Percentiles rank a stretch among this genome's conserved stretches.
These are phyloP conservation scores for Eueides isabella DNA, from an alignment of 1,140 invertebrate species.

Conservation along the genomic window DNA sequence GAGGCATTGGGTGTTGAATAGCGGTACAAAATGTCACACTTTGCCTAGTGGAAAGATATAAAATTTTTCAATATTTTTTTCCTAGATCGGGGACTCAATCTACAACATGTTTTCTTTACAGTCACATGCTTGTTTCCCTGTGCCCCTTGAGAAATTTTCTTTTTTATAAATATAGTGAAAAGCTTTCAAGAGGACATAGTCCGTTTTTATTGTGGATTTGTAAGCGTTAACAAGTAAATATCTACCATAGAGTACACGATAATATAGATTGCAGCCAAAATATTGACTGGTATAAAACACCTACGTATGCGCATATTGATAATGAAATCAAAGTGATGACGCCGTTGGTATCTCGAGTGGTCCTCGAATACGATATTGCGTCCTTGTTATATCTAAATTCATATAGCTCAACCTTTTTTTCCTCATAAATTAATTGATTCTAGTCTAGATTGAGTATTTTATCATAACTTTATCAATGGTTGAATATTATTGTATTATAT, in stretches of 20 bases:
- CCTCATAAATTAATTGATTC: conserved; percentile 23
- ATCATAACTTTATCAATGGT: not conserved
- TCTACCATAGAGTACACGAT: too few relatives aligned
- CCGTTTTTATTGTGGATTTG: not conserved
- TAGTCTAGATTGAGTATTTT: not conserved
- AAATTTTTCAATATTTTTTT: too few relatives aligned
- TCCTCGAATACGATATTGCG: conserved; percentile 10
- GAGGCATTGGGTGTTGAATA: too few relatives aligned
- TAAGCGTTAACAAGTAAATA: not conserved
- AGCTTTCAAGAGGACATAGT: too few relatives aligned
- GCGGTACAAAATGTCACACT: too few relatives aligned
- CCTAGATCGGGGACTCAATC: too few relatives aligned
- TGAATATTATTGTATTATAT: not conserved
- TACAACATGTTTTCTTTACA: too few relatives aligned
- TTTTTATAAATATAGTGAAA: too few relatives aligned
- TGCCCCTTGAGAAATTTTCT: too few relatives aligned
- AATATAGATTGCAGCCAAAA: not conserved
- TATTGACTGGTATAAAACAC: not conserved
- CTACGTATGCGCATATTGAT: conserved; percentile 5
- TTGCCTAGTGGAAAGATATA: too few relatives aligned
- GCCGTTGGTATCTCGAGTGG: conserved; percentile 48
- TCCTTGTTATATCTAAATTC: conserved; percentile 29
- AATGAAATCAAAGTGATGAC: conserved; percentile 53
- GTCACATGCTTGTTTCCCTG: too few relatives aligned
- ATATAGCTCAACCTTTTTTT: conserved; percentile 13